Base-by-base conservation (phyloP, 1,140 invertebrate species). In the Paralvinella palmiformis region DNA sequence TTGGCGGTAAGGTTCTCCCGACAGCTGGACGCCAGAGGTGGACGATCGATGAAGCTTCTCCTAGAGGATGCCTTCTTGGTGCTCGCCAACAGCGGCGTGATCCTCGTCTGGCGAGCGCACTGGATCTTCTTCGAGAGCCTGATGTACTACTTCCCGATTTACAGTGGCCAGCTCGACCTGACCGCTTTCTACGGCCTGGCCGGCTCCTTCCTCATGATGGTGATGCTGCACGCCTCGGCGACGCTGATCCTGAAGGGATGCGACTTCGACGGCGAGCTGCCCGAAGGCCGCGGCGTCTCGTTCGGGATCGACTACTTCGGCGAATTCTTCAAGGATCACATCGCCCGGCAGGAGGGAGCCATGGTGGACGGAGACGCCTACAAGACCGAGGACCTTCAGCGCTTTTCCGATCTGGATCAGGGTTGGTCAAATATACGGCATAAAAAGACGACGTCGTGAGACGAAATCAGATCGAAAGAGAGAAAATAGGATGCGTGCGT, bases 51-150 rank as follows among this genome's bases (percentile, higher is more conserved):
- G 3, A 61, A 61, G 33, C 32, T 53, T 17, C 20, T 64, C 13
- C 56, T 64, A 10, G 62, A 64, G 44, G 55, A 64, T 45, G 31
- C 41, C 36, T 60, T 50, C 45, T 52, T 59, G 29, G 36, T 57
- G 35, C 57, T 24, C 5, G 63, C 63, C 13, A 65, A 60, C 29
- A 33, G 57, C 32, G 58, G 63, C 20, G 45, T 50, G 22, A 53
- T 53, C 29, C 32, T 60, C 33, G 44, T 56, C 6, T 65, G 63
- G 63, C 60, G 56, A 24, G 63, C 41, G 17, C 17, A 36, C 7
- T 60, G 63, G 17, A 59, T 65, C 57, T 60, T 56, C 24, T 29
- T 65, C 45, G 57, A 60, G 22, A 29, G 29, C 41, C 27, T 57
- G 15, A 37, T 56, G 27, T 36, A 48, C 6, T 35, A 59, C 31